phyloP scores from a whole-genome alignment of 2,888 invertebrate species.

The Hartigia nigra region DNA sequence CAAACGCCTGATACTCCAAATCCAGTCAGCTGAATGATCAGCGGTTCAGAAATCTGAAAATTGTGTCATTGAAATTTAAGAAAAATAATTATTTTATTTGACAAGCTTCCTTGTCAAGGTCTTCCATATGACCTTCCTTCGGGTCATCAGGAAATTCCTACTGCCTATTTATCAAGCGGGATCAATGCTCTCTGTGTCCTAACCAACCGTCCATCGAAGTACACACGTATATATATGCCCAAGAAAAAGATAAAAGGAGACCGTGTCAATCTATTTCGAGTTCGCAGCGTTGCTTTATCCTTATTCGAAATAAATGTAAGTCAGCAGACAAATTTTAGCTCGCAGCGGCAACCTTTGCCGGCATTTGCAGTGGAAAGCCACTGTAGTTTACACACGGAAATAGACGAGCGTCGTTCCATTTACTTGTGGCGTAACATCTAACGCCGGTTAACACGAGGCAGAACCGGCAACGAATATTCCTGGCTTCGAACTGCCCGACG shows the following conservation, averaged over 20 bases:
- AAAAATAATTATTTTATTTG: neutral
- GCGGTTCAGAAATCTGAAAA: neutral
- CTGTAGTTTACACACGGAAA: neutral
- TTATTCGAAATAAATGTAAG: slow-evolving; percentile 3
- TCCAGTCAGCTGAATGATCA: neutral
- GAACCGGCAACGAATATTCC: slow-evolving; percentile 34
- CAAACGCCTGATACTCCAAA: neutral
- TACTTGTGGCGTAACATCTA: neutral
- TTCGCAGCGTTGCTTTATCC: neutral
- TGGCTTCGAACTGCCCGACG: slow-evolving; percentile 45
- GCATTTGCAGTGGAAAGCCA: neutral
- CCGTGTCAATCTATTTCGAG: neutral
- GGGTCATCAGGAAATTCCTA: neutral
- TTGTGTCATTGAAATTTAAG: neutral
- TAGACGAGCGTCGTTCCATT: slow-evolving; percentile 5
- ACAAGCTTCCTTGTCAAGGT: slow-evolving; percentile 36
- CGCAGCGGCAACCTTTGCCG: neutral
- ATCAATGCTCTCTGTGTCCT: slow-evolving; percentile 36
- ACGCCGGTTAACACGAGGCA: neutral
- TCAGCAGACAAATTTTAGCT: neutral
- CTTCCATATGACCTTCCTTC: slow-evolving; percentile 21
- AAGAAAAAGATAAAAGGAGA: neutral
- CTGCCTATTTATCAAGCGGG: slow-evolving; percentile 7
- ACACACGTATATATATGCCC: neutral
- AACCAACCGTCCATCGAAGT: neutral